phyloP scores from a whole-genome alignment of 2,113 vertebrate genomes.

The Rhipidura dahli region DNA sequence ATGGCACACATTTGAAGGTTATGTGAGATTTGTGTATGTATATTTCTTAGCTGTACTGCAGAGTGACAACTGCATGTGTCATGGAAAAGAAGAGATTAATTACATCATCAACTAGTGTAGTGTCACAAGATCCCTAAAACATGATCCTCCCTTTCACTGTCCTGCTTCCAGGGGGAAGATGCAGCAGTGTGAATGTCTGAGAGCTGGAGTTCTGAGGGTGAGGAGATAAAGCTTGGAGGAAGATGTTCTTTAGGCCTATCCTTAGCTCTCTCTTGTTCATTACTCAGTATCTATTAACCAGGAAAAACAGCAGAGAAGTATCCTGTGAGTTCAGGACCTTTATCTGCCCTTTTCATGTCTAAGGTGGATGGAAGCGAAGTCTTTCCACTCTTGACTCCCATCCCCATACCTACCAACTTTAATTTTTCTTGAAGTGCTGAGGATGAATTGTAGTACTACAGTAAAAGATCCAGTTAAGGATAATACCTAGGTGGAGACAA shows the following conservation, averaged over 20 bases:
- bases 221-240: not conserved
- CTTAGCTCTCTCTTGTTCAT: not conserved
- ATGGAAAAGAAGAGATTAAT: not conserved
- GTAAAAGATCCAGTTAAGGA: not conserved
- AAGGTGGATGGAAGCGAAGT: not conserved
- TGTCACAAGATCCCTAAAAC: not conserved
- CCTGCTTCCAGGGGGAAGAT: not conserved
- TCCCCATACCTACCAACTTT: not conserved
- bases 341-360: not conserved
- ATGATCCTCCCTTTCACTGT: not conserved
- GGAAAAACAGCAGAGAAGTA: not conserved
- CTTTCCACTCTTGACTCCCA: not conserved
- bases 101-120: not conserved
- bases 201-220: not conserved
- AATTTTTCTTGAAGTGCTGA: not conserved
- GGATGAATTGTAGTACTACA: not conserved
- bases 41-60: not conserved
- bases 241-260: not conserved
- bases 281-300: not conserved
- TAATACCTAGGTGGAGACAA: not conserved
- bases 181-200: not conserved
- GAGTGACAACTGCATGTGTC: not conserved
- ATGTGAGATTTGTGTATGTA: not conserved
- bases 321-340: not conserved
- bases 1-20: not conserved